Percentiles rank a stretch among this genome's conserved stretches.
phyloP scores from a whole-genome alignment of 2,888 invertebrate genomes.

The Mylabris sibirica region DNA sequence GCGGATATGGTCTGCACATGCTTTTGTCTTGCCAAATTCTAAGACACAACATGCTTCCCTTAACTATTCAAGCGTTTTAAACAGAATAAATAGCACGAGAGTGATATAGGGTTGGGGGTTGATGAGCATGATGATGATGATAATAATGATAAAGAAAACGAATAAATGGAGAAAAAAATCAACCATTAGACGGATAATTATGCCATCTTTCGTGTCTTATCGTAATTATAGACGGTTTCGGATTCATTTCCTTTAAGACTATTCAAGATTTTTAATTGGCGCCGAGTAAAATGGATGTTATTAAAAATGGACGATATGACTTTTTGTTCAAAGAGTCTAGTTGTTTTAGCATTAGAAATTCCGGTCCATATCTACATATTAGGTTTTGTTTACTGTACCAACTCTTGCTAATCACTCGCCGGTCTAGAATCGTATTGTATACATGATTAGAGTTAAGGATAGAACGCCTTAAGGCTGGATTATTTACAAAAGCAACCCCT shows the following conservation, averaged over 20 bases:
- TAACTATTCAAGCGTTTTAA: neutral
- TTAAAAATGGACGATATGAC: neutral
- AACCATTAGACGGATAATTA: conserved; percentile 1
- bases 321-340: neutral
- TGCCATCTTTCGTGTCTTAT: conserved; percentile 14
- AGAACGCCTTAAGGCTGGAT: neutral
- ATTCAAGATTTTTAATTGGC: conserved; percentile 1
- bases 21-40: conserved; percentile 2
- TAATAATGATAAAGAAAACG: neutral
- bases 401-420: neutral
- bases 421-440: neutral
- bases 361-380: neutral
- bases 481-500: neutral
- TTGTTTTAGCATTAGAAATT: neutral
- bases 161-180: neutral
- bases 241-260: conserved; percentile 10
- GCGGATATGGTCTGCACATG: conserved; percentile 1
- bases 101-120: neutral
- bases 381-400: conserved; percentile 3
- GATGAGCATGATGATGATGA: neutral
- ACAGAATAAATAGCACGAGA: neutral
- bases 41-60: conserved; percentile 4
- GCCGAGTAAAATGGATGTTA: neutral
- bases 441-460: neutral
- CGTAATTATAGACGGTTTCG: neutral